Evolutionary conservation across 2,113 vertebrate species (phyloP), one percentile per base, ranked within the genome.

Genomic region (Toxostoma redivivum): DNA sequence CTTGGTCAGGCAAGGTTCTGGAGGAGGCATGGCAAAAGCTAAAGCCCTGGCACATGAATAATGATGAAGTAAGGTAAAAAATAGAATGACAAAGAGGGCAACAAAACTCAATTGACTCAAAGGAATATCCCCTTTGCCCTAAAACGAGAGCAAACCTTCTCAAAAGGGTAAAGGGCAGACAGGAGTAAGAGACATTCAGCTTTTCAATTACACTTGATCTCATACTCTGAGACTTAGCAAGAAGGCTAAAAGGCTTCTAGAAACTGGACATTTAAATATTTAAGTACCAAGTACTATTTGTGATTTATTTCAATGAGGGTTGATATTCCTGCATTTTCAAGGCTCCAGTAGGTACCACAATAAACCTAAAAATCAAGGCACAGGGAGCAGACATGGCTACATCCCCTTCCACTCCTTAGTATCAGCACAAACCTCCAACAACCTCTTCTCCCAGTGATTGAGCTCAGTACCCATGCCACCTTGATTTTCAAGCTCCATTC

Each of bases 401-500:
- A n/a, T 18, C 9, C 47, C 8, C 28, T 62, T 57, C 17, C 31
- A 48, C n/a, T 76, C 50, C 51, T 51, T 5, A 38, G 2, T 9
- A 56, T 7, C 25, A 81, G 60, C 72, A 96, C 97, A 92, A n/a
- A 99, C 99, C 99, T 99, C 99, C 92, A 99, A 92, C 76, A 99
- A 92, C 10, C 99, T 98, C 95, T 99, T 99, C 95, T 99, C 99
- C 99, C 99, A 99, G 86, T 99, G 99, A 94, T 99, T 99, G 66
- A 99, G 98, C 76, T 99, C 99, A 1, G 99, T 99, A 28, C 99
- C 99, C 48, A 98, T 97, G 16, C 99, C 99, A 18, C 99, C 99
- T 97, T 99, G 99, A 97, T 99, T 99, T 98, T 99, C 99, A 96
- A 99, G 98, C 97, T 99, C 99, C 99, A 99, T 99, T 67, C 99